Base-by-base conservation (phyloP, 2,797 vertebrate genomes). In the Orientallactaga sibirica region DNA sequence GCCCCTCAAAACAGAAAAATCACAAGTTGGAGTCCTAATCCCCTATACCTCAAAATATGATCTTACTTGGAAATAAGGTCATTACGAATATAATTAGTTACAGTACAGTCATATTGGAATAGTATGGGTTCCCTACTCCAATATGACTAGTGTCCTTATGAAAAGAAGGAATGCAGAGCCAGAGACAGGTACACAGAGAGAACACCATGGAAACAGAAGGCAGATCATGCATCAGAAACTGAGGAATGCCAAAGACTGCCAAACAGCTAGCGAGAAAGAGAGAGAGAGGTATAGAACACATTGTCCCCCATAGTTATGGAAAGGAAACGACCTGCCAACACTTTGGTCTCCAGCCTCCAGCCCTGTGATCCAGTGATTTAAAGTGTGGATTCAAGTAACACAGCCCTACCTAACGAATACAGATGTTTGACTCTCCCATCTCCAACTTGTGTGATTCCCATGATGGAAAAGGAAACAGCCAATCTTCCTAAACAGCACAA, bases 391-490 rank as follows among this genome's bases (percentile, higher is more conserved):
- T 48, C 48, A 48, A 48, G 48, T 48, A 48, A 48, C 48, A 41
- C 29, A 80, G 43, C 55, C 18, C 25, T 14, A 61, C 22, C 29
- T 75, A 86, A 33, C 22, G n/a, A 58, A 25, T 1, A 24, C 5
- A 43, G 19, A 0, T 41, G 29, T 3, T 43, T 25, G 25, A 8
- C 2, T 24, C n/a, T 66, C 27, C 24, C 7, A 0, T 2, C 19
- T 16, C 66, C 43, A 62, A 61, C 7, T 11, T 19, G 15, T 22
- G 14, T 4, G 12, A 48, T 67, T 77, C 73, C 75, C 64, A 71
- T 0, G 24, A 33, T 7, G 15, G 14, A 1, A 37, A 29, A 80
- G 55, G 29, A 55, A 64, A 71, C 16, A 67, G 27, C 77, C 18
- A 15, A 43, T 27, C 29, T 67, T 74, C 71, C n/a, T 25, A 11